Evolutionary conservation across 2,113 vertebrate genomes (phyloP), one percentile per base, ranked within the genome.

Genomic region (Trematomus loennbergii): DNA sequence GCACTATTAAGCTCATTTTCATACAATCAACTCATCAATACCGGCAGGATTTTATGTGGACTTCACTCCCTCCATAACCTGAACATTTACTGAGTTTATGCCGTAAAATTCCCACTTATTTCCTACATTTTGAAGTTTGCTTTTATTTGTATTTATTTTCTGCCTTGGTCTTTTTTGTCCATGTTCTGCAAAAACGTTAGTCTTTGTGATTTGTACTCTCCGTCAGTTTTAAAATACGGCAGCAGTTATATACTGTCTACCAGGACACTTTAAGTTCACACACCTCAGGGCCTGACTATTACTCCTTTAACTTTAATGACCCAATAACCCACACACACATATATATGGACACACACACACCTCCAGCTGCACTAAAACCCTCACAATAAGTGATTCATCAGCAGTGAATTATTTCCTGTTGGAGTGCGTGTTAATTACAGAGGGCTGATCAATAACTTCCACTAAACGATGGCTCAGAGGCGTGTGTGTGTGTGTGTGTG

Each of bases 361-460:
- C 20, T 20, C 25, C 25, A 16, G 33, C 43, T 57, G 61, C 12
- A 40, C 36, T 40, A 57, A 62, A 76, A 63, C 59, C 69, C 29
- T 66, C 29, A 68, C 63, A 65, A 63, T 68, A 88, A 87, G 63
- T 70, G 72, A 89, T 90, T 88, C 59, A 88, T 92, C 87, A 81
- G 77, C 48, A 46, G 57, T 79, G 68, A 91, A 87, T 86, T 80
- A 79, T 90, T 79, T 79, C 88, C 81, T 17, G 53, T 72, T 62
- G 87, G 87, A 83, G 66, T 68, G 61, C 69, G 82, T 91, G 89
- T 93, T 93, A 94, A 93, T 94, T 90, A 92, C 89, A 91, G 68
- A 49, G 62, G 54, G 15, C 77, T 87, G 84, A 94, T 94, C 91
- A 10, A 94, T 94, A 91, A 29, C 69, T 72, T 83, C 79, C 88